Conservation (phyloP, 2,888 invertebrate species). For the Neoitamus cyanurus region DNA sequence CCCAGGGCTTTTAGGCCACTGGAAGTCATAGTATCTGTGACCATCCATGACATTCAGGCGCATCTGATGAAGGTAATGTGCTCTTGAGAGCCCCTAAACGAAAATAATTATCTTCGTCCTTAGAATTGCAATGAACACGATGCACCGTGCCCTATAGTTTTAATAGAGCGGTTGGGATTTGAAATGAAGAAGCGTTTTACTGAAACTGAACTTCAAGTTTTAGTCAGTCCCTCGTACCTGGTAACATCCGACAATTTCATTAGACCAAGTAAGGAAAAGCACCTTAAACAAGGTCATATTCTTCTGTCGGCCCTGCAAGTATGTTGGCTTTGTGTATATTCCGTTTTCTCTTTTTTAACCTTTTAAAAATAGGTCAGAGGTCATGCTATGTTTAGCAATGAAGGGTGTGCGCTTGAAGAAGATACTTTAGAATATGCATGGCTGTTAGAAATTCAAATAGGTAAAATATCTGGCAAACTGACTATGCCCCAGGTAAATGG, state of each 20-base stretch:
- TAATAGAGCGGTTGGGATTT: conserved; percentile 92
- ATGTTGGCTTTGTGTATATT: conserved; percentile 14
- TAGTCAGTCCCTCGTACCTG: conserved; percentile 88
- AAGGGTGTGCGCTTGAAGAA: conserved; percentile 88
- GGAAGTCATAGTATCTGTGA: conserved; percentile 91
- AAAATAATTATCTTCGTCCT: not conserved
- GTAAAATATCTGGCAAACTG: conserved; percentile 91
- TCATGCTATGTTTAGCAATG: conserved; percentile 96
- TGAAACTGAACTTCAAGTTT: conserved; percentile 91
- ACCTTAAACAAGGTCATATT: conserved; percentile 85
- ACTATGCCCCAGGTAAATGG: conserved; percentile 81
- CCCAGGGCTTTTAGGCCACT: conserved; percentile 88
- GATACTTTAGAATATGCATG: conserved; percentile 98
- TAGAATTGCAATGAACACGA: conserved; percentile 88
- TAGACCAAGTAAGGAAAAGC: conserved; percentile 75
- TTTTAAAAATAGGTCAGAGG: conserved; percentile 78
- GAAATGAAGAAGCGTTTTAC: conserved; percentile 96
- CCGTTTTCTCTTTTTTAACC: conserved; percentile 42
- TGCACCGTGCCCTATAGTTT: conserved; percentile 89
- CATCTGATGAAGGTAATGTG: conserved; percentile 73
- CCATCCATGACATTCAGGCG: conserved; percentile 94
- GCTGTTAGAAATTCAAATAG: conserved; percentile 94
- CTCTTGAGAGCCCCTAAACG: not conserved
- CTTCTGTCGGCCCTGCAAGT: conserved; percentile 88
- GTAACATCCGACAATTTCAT: conserved; percentile 80